phyloP scores from a whole-genome alignment of 92 coral and sea anemone species.

The Hydrozoanthus gracilis region DNA sequence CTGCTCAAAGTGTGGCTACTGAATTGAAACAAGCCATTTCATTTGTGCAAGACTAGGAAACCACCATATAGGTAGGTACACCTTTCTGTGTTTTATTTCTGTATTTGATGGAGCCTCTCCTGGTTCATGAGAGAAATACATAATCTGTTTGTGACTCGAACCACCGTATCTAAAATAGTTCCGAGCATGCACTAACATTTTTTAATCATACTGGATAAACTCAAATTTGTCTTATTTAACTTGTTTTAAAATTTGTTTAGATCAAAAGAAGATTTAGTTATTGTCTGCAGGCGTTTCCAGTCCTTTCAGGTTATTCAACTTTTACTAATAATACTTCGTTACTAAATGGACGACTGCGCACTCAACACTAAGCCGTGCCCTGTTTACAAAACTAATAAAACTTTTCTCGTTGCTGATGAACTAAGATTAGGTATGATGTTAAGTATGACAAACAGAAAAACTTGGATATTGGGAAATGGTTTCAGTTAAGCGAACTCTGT shows the following conservation, averaged over 20 bases:
- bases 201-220: background rate
- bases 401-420: background rate
- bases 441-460: too few species aligned
- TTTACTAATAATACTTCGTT: background rate
- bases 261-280: background rate
- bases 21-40: background rate
- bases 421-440: background rate
- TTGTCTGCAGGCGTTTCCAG: background rate
- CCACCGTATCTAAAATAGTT: background rate
- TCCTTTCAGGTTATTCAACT: background rate
- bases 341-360: background rate
- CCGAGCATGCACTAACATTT: background rate
- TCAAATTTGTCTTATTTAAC: background rate
- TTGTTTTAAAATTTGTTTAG: background rate
- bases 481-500: background rate
- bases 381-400: background rate
- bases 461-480: background rate
- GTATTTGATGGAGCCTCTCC: background rate
- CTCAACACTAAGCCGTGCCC: background rate
- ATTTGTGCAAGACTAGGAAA: too few species aligned
- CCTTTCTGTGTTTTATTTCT: slow-evolving; percentile 1
- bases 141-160: background rate
- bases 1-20: background rate
- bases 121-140: background rate
- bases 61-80: slow-evolving; percentile 3